Percentiles rank a stretch among this genome's conserved stretches.
phyloP scores from a whole-genome alignment of 2,113 vertebrate genomes.

The Phylloscopus trochilus region DNA sequence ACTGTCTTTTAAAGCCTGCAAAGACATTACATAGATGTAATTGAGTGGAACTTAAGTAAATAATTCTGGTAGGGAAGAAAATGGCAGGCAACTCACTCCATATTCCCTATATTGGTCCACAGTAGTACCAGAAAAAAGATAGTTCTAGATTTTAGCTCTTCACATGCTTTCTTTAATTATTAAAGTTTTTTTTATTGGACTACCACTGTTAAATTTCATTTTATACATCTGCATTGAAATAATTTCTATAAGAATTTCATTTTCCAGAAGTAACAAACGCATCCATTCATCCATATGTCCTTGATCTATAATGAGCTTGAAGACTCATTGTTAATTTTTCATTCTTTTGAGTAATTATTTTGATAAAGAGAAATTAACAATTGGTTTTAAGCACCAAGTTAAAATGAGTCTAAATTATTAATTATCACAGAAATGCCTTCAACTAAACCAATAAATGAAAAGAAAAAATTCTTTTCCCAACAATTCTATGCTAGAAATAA shows the following conservation, averaged over 20 bases:
- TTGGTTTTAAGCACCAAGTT: neutral
- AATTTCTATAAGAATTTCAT: neutral
- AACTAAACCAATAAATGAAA: neutral
- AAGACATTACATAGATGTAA: neutral
- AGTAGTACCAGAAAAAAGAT: neutral
- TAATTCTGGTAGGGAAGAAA: neutral
- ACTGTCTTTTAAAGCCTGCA: neutral
- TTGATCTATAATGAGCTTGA: neutral
- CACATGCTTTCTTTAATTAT: neutral
- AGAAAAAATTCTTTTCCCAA: neutral
- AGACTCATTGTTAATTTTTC: neutral
- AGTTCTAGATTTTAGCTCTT: neutral
- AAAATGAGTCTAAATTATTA: neutral
- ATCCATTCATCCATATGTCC: fast-evolving
- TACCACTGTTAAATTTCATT: neutral
- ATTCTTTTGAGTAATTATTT: neutral
- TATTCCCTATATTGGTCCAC: neutral
- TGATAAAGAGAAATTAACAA: neutral
- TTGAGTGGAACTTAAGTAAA: conserved; percentile 27
- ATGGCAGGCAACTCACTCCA: neutral
- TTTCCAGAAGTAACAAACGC: neutral
- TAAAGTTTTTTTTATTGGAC: neutral
- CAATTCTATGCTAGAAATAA: neutral
- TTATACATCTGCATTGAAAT: neutral
- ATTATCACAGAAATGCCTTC: neutral